Evolutionary conservation across 1,140 invertebrate species (phyloP).

Genomic region (Diachasma alloeum): DNA sequence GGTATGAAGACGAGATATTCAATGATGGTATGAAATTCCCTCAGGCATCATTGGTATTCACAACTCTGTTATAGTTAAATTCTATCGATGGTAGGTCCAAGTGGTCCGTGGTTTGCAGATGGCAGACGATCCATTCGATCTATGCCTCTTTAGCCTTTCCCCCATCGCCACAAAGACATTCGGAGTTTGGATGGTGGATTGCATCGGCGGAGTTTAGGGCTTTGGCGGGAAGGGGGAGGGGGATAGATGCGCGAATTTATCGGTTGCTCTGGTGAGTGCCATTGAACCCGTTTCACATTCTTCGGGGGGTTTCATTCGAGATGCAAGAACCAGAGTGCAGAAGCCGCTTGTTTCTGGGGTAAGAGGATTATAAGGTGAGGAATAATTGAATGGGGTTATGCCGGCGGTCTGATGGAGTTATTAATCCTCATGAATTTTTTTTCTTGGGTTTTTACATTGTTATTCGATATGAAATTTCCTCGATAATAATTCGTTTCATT

Average conservation of each 20-base stretch:
- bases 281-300: constrained; percentile 18
- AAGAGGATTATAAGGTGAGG: neutral
- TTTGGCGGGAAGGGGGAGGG: neutral
- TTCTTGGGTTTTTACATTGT: neutral
- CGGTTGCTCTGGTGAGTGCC: neutral
- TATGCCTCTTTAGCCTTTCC: constrained; percentile 15
- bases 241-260: constrained; percentile 22
- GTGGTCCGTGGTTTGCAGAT: neutral
- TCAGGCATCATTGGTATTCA: neutral
- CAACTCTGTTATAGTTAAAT: neutral
- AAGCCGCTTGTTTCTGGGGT: neutral
- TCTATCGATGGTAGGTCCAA: neutral
- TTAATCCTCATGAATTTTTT: neutral
- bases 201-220: neutral
- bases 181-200: neutral
- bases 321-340: neutral
- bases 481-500: too few relatives aligned
- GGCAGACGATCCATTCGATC: neutral
- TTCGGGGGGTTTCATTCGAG: neutral
- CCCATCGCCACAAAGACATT: constrained; percentile 27
- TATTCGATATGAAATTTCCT: neutral
- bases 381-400: neutral
- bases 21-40: neutral
- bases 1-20: neutral
- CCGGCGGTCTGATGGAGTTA: neutral